Percentiles rank a stretch among this genome's conserved stretches.
These are phyloP conservation scores for Myotis findleyi DNA, from an alignment of 2,797 vertebrate species.

Conservation along the genomic window DNA sequence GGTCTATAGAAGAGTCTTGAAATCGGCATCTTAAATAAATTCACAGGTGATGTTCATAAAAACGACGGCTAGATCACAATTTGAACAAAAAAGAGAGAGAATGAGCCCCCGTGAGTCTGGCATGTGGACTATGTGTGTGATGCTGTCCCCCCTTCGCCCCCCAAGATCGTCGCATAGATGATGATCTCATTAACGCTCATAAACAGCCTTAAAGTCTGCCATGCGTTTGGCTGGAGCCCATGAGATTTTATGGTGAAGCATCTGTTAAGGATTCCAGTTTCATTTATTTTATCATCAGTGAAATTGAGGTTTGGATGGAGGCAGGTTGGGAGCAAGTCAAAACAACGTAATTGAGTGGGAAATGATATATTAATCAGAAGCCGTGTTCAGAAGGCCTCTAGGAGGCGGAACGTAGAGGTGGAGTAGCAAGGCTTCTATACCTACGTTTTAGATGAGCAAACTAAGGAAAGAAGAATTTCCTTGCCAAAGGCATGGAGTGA, in stretches of 20 bases:
- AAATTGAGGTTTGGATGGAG: slow-evolving; percentile 38
- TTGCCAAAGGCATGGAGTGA: background rate
- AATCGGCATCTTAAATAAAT: background rate
- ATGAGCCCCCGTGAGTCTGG: background rate
- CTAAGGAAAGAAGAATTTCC: background rate
- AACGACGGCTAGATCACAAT: background rate
- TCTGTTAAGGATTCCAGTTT: slow-evolving; percentile 51
- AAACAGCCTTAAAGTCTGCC: background rate
- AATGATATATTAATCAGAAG: background rate
- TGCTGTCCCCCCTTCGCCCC: background rate
- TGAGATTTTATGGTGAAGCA: slow-evolving; percentile 25
- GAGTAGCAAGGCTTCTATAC: background rate
- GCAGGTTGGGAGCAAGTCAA: slow-evolving; percentile 49
- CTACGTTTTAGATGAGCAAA: background rate
- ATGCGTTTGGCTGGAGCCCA: background rate
- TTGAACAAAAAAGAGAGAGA: background rate
- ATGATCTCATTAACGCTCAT: slow-evolving; percentile 45
- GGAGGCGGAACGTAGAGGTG: background rate
- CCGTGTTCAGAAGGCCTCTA: background rate
- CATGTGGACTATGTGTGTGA: background rate
- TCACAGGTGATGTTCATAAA: background rate
- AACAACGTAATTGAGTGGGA: slow-evolving; percentile 49
- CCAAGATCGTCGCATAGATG: background rate
- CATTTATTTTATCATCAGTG: slow-evolving; percentile 50
- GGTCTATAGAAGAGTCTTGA: background rate